Evolutionary conservation across 1,140 invertebrate species (phyloP), one percentile per base, ranked within the genome.

Genomic region (Dendrolimus punctatus): DNA sequence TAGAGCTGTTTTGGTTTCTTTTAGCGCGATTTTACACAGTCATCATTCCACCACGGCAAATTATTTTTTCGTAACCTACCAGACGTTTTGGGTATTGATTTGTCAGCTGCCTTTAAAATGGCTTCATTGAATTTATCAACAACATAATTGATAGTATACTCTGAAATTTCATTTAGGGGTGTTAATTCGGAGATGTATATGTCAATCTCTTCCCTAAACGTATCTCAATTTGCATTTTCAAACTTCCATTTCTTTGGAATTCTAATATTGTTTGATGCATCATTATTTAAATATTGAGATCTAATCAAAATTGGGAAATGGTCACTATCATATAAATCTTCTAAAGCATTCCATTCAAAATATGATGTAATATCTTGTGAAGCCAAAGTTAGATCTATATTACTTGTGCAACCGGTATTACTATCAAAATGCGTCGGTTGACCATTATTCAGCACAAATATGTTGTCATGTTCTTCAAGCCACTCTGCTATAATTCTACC

Each of bases 11-110:
- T 70, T 79, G 6, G 56, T 50, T 51, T 66, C 47, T 62, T 67
- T 72, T 2, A 64, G n/a, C 40, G 66, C 64, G 10, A 46, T 52
- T 50, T 60, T 41, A 53, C 76, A 53, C 76, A 80, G 38, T 74
- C 58, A 40, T 62, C 45, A 41, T 73, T 77, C 68, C 66, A 79
- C 71, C 77, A 80, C 5, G 72, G 69, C 8, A 65, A 53, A 51
- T 52, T 60, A 40, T 66, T 63, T 55, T 65, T 62, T 40, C 8
- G 52, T 51, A 55, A 57, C 8, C 5, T 50, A 10, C 55, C 62
- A 36, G 54, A 52, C 9, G 58, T 57, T 60, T 62, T 66, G 2
- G 66, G 64, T 39, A 72, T 75, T 5, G 60, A 41, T 53, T 62
- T 46, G n/a, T 67, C 46, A 9, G 67, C 71, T 37, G 71, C 63